Evolutionary conservation across 53 echinoderm and acorn worm species (phyloP), one percentile per base, ranked within the genome.

Genomic region (Hippasteria phrygiana): DNA sequence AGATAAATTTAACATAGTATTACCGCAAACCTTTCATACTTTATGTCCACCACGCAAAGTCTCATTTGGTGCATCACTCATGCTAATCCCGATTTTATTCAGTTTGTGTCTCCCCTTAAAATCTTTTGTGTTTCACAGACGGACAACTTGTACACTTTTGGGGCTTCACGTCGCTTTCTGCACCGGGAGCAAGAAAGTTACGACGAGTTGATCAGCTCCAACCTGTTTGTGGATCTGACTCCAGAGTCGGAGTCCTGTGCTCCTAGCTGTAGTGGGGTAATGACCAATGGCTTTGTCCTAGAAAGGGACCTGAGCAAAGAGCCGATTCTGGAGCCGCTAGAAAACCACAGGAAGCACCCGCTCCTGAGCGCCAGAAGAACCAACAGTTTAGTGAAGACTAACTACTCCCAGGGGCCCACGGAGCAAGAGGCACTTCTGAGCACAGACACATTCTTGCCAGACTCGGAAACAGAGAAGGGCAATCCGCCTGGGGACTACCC

Each of bases 381-480:
- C 11, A 66, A 66, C 67, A 66, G 67, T 35, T 17, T 66, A 11
- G 67, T 66, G 33, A 42, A 39, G 20, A 42, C 40, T 41, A 72
- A 72, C 40, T 42, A 72, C 72, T 22, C 42, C 17, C 2, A 18
- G 72, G 40, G 35, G 5, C 40, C 40, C 17, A 72, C 72, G 43
- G 72, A 72, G 72, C 72, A 72, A 37, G 72, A 72, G 72, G 42
- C 72, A 18, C 42, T 72, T 13, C 72, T 72, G 1, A 22, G 9
- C 22, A 8, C 7, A 4, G 67, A 66, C 67, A 16, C 36, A 13
- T 33, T 36, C 34, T 26, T 66, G 67, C 67, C 36, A 17, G 67
- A 66, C 12, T 9, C 13, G 34, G 67, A 34, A 14, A 7, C 34
- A 10, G 62, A 62, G n/a, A 24, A 27, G 62, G 10, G 29, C 29